Conservation (phyloP, 1,140 invertebrate genomes). For the Lepidurus packardi region DNA sequence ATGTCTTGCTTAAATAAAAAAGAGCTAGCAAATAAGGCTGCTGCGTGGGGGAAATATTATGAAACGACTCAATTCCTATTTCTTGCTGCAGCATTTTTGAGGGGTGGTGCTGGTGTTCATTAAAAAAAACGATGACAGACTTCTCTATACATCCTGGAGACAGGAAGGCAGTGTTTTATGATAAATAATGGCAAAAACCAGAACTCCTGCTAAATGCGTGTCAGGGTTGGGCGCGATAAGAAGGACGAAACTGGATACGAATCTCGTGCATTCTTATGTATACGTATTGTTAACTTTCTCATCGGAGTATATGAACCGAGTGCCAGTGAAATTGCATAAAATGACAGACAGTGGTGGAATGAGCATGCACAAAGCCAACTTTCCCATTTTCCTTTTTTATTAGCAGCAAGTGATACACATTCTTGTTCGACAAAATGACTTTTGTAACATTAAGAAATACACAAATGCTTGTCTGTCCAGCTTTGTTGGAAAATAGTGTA, state of each 20-base stretch:
- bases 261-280: background rate
- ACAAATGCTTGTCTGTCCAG: conserved; percentile 5
- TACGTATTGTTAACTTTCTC: background rate
- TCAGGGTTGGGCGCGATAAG: background rate
- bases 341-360: background rate
- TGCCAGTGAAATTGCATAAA: background rate
- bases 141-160: background rate
- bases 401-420: background rate
- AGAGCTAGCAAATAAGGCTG: background rate
- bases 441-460: background rate
- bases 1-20: background rate
- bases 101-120: background rate
- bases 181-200: background rate
- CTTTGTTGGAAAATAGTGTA: background rate
- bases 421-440: background rate
- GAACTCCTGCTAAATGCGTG: background rate
- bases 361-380: background rate
- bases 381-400: background rate
- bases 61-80: background rate
- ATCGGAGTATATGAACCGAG: background rate
- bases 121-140: background rate
- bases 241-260: background rate
- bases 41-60: background rate
- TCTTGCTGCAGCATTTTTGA: background rate
- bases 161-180: background rate